Conservation (phyloP, 2,113 vertebrate genomes). For the Cercocebus atys region DNA sequence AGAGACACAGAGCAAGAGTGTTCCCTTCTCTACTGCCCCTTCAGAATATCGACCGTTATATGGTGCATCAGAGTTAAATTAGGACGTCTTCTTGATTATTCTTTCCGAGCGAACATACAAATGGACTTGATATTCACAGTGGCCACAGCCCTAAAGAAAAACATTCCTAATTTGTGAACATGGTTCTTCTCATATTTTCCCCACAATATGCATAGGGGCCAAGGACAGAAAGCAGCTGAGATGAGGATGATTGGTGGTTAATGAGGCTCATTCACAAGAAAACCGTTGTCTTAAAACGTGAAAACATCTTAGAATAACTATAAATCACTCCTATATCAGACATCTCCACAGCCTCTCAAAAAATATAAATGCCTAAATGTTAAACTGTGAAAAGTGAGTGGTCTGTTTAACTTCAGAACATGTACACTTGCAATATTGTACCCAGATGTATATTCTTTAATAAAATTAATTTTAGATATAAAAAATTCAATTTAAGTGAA, state of each 20-base stretch:
- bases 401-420: neutral
- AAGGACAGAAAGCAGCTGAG: neutral
- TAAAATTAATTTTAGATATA: neutral
- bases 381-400: neutral
- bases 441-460: neutral
- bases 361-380: no score
- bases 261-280: neutral
- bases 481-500: neutral
- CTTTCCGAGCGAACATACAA: neutral
- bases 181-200: neutral
- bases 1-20: neutral
- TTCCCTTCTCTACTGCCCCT: neutral
- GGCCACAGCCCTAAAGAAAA: neutral
- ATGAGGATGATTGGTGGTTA: fast-evolving
- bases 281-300: no score
- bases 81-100: neutral
- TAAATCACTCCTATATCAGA: neutral
- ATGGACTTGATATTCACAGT: neutral
- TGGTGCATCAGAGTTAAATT: neutral
- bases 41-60: neutral
- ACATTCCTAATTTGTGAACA: neutral
- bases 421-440: fast-evolving
- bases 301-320: neutral
- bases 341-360: neutral
- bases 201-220: no score